Evolutionary conservation across 2,888 invertebrate species (phyloP).

Genomic region (Archips xylosteana): DNA sequence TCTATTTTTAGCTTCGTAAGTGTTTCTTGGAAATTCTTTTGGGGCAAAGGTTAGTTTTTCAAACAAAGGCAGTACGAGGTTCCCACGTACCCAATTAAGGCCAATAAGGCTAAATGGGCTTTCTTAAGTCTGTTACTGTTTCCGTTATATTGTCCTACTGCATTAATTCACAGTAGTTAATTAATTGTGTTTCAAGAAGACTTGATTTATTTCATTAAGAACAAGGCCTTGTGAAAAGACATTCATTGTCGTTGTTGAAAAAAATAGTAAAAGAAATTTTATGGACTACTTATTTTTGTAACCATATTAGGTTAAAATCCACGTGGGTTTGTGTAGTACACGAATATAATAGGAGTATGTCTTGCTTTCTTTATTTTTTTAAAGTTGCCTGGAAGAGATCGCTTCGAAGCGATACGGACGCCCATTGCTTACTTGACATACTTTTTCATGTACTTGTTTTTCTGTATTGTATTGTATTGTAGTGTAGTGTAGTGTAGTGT

Average conservation of each 20-base stretch:
- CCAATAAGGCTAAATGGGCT: slow-evolving; percentile 16
- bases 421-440: no score
- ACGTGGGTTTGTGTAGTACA: no score
- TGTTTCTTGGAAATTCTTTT: not conserved
- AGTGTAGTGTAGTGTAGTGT: no score
- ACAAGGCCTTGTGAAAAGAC: not conserved
- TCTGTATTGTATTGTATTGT: no score
- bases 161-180: slow-evolving; percentile 4
- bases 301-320: no score
- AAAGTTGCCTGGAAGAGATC: no score
- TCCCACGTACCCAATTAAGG: slow-evolving; percentile 22
- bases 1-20: not conserved
- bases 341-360: no score
- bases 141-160: slow-evolving; percentile 1
- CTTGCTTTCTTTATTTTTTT: no score
- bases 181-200: slow-evolving; percentile 4
- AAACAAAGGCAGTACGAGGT: slow-evolving; percentile 2
- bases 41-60: not conserved
- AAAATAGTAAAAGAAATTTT: no score
- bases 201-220: not conserved
- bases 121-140: slow-evolving; percentile 16
- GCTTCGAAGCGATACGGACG: no score
- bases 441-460: no score
- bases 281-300: no score
- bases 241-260: not conserved